Evolutionary conservation across 2,113 vertebrate species (phyloP).

Genomic region (Mastomys natalensis): DNA sequence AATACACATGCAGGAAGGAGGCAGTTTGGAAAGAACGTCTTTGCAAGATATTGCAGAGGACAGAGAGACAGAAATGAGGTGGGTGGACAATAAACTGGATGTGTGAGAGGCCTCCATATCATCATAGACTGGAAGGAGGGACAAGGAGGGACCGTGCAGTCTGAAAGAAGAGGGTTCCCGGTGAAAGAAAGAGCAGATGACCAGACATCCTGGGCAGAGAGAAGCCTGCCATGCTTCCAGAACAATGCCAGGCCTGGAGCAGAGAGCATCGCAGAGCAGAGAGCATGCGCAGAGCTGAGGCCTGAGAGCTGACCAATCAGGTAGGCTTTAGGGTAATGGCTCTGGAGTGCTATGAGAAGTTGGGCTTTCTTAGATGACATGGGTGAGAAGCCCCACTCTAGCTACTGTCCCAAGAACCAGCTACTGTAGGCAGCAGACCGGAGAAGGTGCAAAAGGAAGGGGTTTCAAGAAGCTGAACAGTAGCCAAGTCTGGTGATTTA

Average conservation of each 20-base stretch:
- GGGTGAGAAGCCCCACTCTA: background rate
- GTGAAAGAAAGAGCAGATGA: background rate
- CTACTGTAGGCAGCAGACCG: background rate
- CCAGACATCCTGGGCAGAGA: background rate
- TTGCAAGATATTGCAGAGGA: background rate
- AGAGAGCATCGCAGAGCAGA: background rate
- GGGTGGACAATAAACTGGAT: background rate
- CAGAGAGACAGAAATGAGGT: background rate
- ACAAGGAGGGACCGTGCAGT: background rate
- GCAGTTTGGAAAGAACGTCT: background rate
- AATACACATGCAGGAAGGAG: background rate
- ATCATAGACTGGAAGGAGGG: background rate
- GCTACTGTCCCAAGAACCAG: background rate
- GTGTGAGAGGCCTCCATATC: background rate
- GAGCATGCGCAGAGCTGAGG: accelerated
- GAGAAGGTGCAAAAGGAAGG: background rate
- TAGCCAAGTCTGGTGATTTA: background rate
- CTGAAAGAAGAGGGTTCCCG: background rate
- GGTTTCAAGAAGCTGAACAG: background rate
- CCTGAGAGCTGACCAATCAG: background rate
- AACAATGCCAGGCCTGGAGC: background rate
- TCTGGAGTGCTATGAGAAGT: background rate
- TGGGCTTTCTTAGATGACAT: background rate
- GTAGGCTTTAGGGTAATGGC: background rate
- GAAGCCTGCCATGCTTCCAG: background rate